Percentiles rank a stretch among this genome's conserved stretches.
Evolutionary conservation across 2,113 vertebrate species (phyloP).

Genomic region (Excalfactoria chinensis): DNA sequence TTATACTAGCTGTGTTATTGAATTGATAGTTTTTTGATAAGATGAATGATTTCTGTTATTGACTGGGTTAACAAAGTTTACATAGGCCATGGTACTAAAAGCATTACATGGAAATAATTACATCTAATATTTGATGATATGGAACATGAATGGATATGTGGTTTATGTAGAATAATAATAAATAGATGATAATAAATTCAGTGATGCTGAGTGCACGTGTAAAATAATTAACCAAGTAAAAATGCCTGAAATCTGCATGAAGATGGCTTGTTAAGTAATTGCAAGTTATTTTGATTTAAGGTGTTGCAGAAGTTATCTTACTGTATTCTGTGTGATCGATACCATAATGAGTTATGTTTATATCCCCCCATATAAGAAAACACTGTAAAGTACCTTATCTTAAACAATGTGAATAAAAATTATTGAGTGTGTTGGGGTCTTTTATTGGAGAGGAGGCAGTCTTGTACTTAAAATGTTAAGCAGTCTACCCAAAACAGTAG

Average conservation of each 20-base stretch:
- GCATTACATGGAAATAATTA: background rate
- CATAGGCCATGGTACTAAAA: background rate
- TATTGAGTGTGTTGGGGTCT: background rate
- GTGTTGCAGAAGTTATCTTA: background rate
- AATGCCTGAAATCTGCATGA: background rate
- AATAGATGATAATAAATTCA: background rate
- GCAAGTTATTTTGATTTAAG: background rate
- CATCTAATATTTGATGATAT: background rate
- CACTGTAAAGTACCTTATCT: background rate
- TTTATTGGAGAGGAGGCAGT: background rate
- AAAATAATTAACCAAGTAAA: background rate
- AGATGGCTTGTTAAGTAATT: background rate
- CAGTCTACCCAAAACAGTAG: background rate
- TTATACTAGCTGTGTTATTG: background rate
- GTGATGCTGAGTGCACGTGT: background rate
- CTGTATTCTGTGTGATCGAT: background rate
- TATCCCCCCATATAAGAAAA: background rate
- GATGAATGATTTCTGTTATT: background rate
- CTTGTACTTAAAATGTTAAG: background rate
- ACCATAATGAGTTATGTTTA: background rate
- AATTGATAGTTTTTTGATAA: background rate
- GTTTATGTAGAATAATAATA: background rate
- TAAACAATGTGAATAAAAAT: background rate
- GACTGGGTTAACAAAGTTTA: background rate
- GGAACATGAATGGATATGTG: background rate